These are phyloP conservation scores for Asbolus verrucosus DNA, from an alignment of 1,140 invertebrate species.

Conservation along the genomic window DNA sequence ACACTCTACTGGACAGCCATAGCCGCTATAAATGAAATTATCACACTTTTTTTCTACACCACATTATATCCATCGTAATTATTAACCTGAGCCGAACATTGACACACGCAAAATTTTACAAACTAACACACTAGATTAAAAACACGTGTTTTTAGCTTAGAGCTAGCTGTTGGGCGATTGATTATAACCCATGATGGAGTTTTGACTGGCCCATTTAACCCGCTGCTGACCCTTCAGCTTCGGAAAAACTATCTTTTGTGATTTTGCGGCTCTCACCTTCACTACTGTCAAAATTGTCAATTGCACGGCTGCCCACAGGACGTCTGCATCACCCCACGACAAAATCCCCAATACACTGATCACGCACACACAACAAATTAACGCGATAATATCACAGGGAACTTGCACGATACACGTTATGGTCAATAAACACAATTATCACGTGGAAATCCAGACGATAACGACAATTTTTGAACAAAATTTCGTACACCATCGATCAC, in stretches of 20 bases:
- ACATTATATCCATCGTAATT: slow-evolving; percentile 58
- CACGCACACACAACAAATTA: too few relatives aligned
- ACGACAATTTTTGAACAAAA: not conserved
- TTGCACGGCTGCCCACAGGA: slow-evolving; percentile 3
- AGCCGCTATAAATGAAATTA: slow-evolving; percentile 57
- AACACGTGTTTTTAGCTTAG: slow-evolving; percentile 52
- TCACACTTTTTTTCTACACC: slow-evolving; percentile 59
- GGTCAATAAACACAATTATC: not conserved
- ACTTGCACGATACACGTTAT: too few relatives aligned
- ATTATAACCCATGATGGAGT: slow-evolving; percentile 44
- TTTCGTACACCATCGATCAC: not conserved
- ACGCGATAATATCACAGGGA: too few relatives aligned
- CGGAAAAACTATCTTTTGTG: slow-evolving; percentile 10
- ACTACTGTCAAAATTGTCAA: slow-evolving; percentile 6
- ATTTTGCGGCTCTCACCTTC: slow-evolving; percentile 13
- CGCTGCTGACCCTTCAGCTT: slow-evolving; percentile 41
- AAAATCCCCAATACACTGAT: too few relatives aligned
- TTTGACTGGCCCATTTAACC: slow-evolving; percentile 36
- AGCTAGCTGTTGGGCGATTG: slow-evolving; percentile 44
- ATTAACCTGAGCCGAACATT: slow-evolving; percentile 57
- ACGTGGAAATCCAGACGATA: not conserved
- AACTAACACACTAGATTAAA: slow-evolving; percentile 50
- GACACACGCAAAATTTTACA: slow-evolving; percentile 48
- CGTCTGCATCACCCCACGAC: too few relatives aligned
- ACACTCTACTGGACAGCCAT: slow-evolving; percentile 60